Conservation (phyloP, 1,140 invertebrate genomes). For the Papilio polyxenes region DNA sequence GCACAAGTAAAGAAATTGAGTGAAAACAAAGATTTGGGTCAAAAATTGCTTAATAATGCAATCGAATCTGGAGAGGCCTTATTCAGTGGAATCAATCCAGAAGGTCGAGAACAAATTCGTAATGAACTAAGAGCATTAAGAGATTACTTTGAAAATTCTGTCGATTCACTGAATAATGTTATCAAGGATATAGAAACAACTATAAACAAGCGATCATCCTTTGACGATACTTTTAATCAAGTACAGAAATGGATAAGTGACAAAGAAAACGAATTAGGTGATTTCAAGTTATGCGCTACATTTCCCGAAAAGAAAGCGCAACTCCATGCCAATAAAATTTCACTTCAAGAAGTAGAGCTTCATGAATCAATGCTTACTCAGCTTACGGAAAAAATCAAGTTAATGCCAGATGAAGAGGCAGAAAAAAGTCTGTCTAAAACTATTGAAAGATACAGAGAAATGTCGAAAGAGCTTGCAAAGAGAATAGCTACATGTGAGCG, state of each 20-base stretch:
- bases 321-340: constrained; percentile 87
- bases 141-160: constrained; percentile 90
- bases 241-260: constrained; percentile 91
- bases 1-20: constrained; percentile 88
- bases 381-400: constrained; percentile 87
- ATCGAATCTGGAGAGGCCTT: constrained; percentile 93
- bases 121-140: constrained; percentile 90
- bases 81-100: constrained; percentile 92
- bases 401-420: constrained; percentile 88
- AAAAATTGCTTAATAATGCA: constrained; percentile 88
- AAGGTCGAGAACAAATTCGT: constrained; percentile 91
- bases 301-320: constrained; percentile 93
- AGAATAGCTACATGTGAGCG: constrained; percentile 85
- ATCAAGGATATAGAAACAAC: constrained; percentile 93
- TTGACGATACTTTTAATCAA: constrained; percentile 93
- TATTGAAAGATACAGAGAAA: constrained; percentile 85
- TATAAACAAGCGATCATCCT: constrained; percentile 92
- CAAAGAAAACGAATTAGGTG: constrained; percentile 85
- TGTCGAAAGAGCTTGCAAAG: constrained; percentile 85
- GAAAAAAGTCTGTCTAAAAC: constrained; percentile 86
- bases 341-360: constrained; percentile 90
- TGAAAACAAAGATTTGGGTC: constrained; percentile 89
- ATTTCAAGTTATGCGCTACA: constrained; percentile 86
- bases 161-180: constrained; percentile 91
- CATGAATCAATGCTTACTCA: constrained; percentile 90